These are phyloP conservation scores for Xanthia togata DNA, from an alignment of 2,888 invertebrate species.

Conservation along the genomic window DNA sequence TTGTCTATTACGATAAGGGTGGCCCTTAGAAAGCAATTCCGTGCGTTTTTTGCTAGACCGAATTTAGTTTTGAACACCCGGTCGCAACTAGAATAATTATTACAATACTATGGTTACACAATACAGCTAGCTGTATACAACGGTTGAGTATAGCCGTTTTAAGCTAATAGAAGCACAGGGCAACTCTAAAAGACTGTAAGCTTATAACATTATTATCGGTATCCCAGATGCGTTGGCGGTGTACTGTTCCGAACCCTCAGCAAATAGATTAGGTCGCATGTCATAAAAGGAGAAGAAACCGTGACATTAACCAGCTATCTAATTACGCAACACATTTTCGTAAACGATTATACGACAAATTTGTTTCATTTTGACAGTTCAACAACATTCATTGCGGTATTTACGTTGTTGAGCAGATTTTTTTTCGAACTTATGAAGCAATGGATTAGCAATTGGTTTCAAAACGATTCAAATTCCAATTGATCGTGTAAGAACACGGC, in stretches of 20 bases:
- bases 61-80: not conserved
- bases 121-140: not conserved
- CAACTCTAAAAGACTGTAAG: not conserved
- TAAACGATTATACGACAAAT: too few species aligned
- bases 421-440: too few species aligned
- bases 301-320: not conserved
- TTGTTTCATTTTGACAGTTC: too few species aligned
- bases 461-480: too few species aligned
- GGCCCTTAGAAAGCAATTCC: not conserved
- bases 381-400: too few species aligned
- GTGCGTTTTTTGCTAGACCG: not conserved
- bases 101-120: not conserved
- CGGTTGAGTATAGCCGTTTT: not conserved
- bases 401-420: too few species aligned
- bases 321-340: too few species aligned
- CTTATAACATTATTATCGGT: not conserved
- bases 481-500: too few species aligned
- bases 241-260: not conserved
- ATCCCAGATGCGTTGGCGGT: not conserved
- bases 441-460: too few species aligned
- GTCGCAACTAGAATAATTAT: too few species aligned
- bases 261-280: not conserved
- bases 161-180: not conserved
- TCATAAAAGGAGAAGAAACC: not conserved
- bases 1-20: not conserved